phyloP scores from a whole-genome alignment of 2,113 vertebrate species.

The Bettongia penicillata region DNA sequence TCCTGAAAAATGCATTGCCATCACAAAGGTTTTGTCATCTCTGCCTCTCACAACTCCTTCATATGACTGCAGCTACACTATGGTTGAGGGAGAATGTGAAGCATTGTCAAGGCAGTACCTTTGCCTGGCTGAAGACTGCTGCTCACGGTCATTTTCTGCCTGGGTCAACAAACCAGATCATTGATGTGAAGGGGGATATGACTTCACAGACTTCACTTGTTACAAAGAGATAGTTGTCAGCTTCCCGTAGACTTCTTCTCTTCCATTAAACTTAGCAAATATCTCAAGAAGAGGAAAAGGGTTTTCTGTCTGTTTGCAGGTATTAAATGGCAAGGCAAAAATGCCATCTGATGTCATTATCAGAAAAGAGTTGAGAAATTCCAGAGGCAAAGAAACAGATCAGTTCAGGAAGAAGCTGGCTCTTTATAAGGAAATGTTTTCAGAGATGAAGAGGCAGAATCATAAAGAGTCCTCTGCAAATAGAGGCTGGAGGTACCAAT shows the following conservation, averaged over 20 bases:
- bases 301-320: background rate
- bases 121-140: background rate
- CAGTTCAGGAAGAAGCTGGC: background rate
- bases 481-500: background rate
- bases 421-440: background rate
- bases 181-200: background rate
- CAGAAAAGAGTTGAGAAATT: background rate
- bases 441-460: background rate
- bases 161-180: background rate
- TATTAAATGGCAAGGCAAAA: background rate
- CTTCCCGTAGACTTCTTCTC: background rate
- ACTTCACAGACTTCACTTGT: background rate
- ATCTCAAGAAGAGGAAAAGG: background rate
- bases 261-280: background rate
- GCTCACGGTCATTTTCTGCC: background rate
- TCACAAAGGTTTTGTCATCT: background rate
- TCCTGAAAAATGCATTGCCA: background rate
- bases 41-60: background rate
- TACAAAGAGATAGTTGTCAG: background rate
- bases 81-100: background rate
- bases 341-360: background rate
- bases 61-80: background rate
- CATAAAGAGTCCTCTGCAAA: background rate
- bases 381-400: background rate
- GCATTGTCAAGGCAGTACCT: background rate